Conservation (phyloP, 2,113 vertebrate species). For the Cromileptes altivelis region DNA sequence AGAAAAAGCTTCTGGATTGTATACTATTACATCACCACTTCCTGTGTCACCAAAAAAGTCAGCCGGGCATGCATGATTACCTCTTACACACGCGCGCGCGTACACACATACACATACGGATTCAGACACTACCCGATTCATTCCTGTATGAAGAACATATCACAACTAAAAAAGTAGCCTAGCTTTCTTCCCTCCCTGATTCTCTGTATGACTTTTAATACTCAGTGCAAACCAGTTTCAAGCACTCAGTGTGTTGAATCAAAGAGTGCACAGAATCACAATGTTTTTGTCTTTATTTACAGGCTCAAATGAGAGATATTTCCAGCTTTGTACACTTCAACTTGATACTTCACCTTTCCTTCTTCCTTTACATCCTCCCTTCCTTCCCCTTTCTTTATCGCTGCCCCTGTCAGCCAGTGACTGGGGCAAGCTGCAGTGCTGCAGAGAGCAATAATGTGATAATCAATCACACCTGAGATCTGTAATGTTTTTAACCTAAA, state of each 20-base stretch:
- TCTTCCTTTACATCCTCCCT: slow-evolving; percentile 41
- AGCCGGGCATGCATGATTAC: slow-evolving; percentile 49
- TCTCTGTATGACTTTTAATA: neutral
- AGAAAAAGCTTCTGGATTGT: slow-evolving; percentile 61
- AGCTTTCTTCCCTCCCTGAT: neutral
- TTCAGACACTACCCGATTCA: neutral
- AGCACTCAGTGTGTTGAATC: neutral
- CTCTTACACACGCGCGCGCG: neutral
- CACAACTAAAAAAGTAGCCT: neutral
- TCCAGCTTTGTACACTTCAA: neutral
- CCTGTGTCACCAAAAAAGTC: slow-evolving; percentile 60
- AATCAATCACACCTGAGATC: slow-evolving; percentile 1
- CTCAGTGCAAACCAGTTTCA: neutral
- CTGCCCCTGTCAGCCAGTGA: neutral
- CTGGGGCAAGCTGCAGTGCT: neutral
- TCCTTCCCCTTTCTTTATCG: slow-evolving; percentile 37
- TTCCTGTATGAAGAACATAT: slow-evolving; percentile 6
- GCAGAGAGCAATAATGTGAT: too few relatives aligned
- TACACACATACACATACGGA: neutral
- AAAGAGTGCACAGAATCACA: neutral
- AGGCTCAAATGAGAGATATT: neutral
- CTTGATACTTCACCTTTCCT: neutral
- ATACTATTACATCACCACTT: slow-evolving; percentile 77
- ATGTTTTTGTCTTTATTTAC: neutral
- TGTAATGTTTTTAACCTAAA: neutral